These are phyloP conservation scores for Pseudomyrmex pallidus DNA, from an alignment of 1,140 invertebrate genomes.

Conservation along the genomic window DNA sequence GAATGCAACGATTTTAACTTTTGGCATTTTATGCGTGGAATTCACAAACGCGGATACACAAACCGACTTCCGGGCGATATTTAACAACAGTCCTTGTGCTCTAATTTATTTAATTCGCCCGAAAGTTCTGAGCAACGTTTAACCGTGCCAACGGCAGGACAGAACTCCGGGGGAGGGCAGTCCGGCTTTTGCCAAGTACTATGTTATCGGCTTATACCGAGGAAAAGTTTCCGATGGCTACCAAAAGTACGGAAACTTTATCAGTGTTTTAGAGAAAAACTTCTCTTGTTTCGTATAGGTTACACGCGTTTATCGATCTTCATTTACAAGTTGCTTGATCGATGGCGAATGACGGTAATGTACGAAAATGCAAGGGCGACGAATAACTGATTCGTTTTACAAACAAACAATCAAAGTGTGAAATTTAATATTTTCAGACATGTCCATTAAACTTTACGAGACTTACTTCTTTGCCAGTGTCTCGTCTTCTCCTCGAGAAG, in stretches of 20 bases:
- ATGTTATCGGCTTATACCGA: constrained; percentile 62
- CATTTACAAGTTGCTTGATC: constrained; percentile 50
- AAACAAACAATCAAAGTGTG: constrained; percentile 8
- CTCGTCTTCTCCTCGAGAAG: background rate
- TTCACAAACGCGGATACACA: constrained; percentile 10
- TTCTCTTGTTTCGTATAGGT: constrained; percentile 19
- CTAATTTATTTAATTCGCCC: constrained; percentile 43
- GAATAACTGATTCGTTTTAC: background rate
- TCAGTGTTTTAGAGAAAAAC: constrained; percentile 12
- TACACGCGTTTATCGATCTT: constrained; percentile 58
- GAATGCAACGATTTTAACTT: constrained; percentile 11
- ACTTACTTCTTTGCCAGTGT: background rate
- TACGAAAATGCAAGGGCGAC: background rate
- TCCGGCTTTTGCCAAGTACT: constrained; percentile 54
- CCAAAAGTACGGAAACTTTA: constrained; percentile 52
- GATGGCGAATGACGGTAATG: background rate
- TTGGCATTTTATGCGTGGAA: constrained; percentile 31
- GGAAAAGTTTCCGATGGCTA: constrained; percentile 8
- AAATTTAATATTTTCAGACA: constrained; percentile 36
- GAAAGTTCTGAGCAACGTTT: constrained; percentile 41
- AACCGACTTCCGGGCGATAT: constrained; percentile 29
- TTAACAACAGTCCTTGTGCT: constrained; percentile 47
- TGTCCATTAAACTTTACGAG: background rate
- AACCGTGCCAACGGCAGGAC: background rate
- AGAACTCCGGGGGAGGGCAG: background rate